These are phyloP conservation scores for Pollenia griseotomentosa DNA, from an alignment of 2,888 invertebrate genomes.

Conservation along the genomic window DNA sequence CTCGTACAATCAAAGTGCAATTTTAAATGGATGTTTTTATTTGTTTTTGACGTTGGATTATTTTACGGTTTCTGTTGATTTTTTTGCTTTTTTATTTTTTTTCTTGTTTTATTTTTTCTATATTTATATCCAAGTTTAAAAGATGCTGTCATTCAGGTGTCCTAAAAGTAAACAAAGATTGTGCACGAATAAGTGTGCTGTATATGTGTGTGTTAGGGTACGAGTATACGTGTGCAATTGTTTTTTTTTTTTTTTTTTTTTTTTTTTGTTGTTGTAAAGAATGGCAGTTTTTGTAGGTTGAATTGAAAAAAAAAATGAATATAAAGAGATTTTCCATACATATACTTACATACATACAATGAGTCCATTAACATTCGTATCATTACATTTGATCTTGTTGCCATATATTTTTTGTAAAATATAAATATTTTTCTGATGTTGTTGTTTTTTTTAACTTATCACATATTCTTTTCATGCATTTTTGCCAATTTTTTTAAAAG, in stretches of 20 bases:
- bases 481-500: constrained; percentile 64
- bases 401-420: constrained; percentile 7
- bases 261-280: background rate
- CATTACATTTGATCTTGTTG: constrained; percentile 64
- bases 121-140: constrained; percentile 25
- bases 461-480: constrained; percentile 62
- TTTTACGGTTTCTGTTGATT: constrained; percentile 26
- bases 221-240: background rate
- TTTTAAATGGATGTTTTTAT: constrained; percentile 31
- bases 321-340: constrained; percentile 39
- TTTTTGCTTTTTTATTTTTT: background rate
- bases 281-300: background rate
- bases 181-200: background rate
- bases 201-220: background rate
- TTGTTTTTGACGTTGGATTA: constrained; percentile 29
- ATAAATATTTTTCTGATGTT: constrained; percentile 11
- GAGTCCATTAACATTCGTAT: constrained; percentile 67
- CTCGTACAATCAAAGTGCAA: constrained; percentile 22
- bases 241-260: no score
- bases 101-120: background rate
- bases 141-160: constrained; percentile 61
- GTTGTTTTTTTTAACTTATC: constrained; percentile 32
- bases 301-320: constrained; percentile 1
- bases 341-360: constrained; percentile 16
- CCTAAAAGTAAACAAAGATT: constrained; percentile 40